Base-by-base conservation (phyloP, 2,888 invertebrate genomes). In the Thecophora atra region DNA sequence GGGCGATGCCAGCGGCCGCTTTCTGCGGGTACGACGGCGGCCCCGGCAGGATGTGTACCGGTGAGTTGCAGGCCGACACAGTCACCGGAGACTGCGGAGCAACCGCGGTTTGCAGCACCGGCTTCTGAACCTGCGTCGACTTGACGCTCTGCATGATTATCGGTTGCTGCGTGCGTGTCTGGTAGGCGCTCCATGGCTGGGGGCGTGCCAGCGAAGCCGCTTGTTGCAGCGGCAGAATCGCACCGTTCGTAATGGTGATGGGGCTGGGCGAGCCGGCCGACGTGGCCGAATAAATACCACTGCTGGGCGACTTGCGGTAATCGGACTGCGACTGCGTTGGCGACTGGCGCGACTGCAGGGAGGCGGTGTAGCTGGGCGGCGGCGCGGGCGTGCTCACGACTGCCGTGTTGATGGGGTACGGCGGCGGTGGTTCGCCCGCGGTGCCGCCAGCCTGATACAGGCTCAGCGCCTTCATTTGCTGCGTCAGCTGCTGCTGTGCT, bases 131-230 rank as follows among this genome's bases (percentile, higher is more conserved):
- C 86, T 97, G 96, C 21, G 96, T 96, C 88, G 96, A 96, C 85
- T 96, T 96, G 21, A 98, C 98, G 42, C 96, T 95, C 85, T 97
- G 97, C 96, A 97, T 98, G 76, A 98, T 97, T 77, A 98, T 95
- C 8, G 97, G 96, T 65, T 96, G 94, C 82, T 96, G 96, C 24
- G 96, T 93, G 81, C 93, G 94, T 52, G 95, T 92, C 85, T 97
- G 97, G 73, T 86, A 87, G 71, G 95, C 94, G 92, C 96, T 94
- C 60, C 70, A 62, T 4, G 96, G 94, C 76, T 94, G 93, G 5
- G 95, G 94, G 77, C 94, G 89, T 17, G 84, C 80, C 24, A 82
- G 78, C 7, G 81, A 77, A 6, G 89, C 87, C 67, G 90, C 89
- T 66, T 91, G 90, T 56, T 74, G 71, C 66, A 76, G 73, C 24